Evolutionary conservation across 1,140 invertebrate genomes (phyloP).

Genomic region (Calephelis nemesis): DNA sequence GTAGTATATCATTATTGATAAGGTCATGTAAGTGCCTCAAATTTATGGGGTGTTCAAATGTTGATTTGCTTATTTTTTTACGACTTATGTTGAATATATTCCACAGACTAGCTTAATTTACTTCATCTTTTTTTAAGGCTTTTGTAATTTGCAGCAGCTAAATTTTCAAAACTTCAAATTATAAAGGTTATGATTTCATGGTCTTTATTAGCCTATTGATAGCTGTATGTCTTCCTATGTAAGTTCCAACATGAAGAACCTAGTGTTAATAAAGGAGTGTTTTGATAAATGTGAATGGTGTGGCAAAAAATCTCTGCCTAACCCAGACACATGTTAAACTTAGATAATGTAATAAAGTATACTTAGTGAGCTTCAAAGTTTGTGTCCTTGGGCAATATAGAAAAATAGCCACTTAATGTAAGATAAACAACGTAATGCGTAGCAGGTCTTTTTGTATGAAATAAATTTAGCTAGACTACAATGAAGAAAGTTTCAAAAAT

Average conservation of each 20-base stretch:
- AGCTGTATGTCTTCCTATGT: conserved; percentile 75
- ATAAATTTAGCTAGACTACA: conserved; percentile 44
- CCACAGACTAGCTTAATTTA: conserved; percentile 7
- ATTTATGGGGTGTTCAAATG: conserved; percentile 62
- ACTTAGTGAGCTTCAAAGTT: conserved; percentile 55
- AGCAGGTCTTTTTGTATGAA: conserved; percentile 66
- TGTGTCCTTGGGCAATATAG: conserved; percentile 48
- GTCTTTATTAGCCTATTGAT: conserved; percentile 26
- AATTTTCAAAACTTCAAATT: not conserved
- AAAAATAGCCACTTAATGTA: conserved; percentile 54
- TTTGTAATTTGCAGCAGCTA: conserved; percentile 1
- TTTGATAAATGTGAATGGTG: conserved; percentile 55
- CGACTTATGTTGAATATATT: conserved; percentile 17
- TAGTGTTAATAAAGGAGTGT: conserved; percentile 56
- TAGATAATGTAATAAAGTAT: conserved; percentile 58
- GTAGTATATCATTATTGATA: conserved; percentile 76
- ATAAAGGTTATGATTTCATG: not conserved
- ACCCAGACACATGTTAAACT: conserved; percentile 64
- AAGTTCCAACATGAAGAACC: conserved; percentile 61
- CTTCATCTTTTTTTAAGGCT: not conserved
- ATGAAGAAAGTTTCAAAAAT: conserved; percentile 14
- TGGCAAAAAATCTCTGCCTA: conserved; percentile 56
- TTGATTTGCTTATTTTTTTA: conserved; percentile 23
- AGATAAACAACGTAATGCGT: conserved; percentile 51
- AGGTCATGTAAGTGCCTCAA: conserved; percentile 76